Percentiles rank a stretch among this genome's conserved stretches.
Evolutionary conservation across 2,113 vertebrate genomes (phyloP).

Genomic region (Pyxicephalus adspersus): DNA sequence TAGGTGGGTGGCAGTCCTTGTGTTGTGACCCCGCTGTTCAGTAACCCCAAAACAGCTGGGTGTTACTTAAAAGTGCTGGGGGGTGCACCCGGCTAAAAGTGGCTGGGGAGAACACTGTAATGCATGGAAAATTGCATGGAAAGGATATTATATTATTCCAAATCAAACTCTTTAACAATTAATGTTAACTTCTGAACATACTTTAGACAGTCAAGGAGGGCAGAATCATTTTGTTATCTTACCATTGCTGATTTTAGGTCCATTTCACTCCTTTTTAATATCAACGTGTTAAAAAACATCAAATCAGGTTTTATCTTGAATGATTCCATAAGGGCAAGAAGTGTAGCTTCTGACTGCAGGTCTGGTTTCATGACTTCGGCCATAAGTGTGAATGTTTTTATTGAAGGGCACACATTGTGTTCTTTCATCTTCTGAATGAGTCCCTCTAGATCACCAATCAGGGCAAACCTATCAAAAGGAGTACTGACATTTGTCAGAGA

Average conservation of each 20-base stretch:
- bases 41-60: no score
- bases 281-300: slow-evolving; percentile 85
- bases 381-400: slow-evolving; percentile 86
- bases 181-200: no score
- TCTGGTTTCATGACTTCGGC: slow-evolving; percentile 78
- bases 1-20: no score
- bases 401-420: slow-evolving; percentile 71
- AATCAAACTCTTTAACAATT: no score
- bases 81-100: no score
- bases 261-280: slow-evolving; percentile 80
- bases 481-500: slow-evolving; percentile 75
- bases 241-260: slow-evolving; percentile 87
- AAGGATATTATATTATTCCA: no score
- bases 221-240: slow-evolving; percentile 23
- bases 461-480: slow-evolving; percentile 74
- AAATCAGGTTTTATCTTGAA: slow-evolving; percentile 78
- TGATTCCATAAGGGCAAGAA: slow-evolving; percentile 74
- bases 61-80: no score
- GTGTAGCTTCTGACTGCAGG: slow-evolving; percentile 67
- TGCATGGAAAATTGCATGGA: no score
- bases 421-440: slow-evolving; percentile 84
- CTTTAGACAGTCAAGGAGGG: background rate
- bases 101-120: no score
- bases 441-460: slow-evolving; percentile 85
- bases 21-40: no score